These are phyloP conservation scores for Euleptes europaea DNA, from an alignment of 2,113 vertebrate genomes.

Conservation along the genomic window DNA sequence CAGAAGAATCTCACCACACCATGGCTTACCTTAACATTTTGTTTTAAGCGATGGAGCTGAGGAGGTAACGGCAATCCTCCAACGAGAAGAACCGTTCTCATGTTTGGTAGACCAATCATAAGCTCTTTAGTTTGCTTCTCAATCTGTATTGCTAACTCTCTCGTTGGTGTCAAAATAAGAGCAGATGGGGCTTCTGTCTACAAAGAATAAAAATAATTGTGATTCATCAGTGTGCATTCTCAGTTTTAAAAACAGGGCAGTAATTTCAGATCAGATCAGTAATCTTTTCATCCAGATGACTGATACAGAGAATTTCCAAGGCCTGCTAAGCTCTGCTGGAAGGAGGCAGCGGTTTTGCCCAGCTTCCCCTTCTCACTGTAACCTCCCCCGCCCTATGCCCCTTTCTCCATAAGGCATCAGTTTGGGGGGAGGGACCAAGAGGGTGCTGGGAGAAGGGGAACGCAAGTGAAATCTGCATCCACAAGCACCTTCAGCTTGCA, in stretches of 20 bases:
- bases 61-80: constrained; percentile 92
- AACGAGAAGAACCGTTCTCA: constrained; percentile 91
- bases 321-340: no score
- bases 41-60: constrained; percentile 89
- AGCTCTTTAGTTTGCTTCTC: constrained; percentile 92
- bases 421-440: no score
- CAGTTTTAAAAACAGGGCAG: constrained; percentile 3
- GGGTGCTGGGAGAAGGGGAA: no score
- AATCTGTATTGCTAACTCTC: constrained; percentile 95
- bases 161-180: constrained; percentile 90
- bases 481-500: no score
- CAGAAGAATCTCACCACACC: rapidly evolving
- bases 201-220: background rate
- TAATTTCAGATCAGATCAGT: background rate
- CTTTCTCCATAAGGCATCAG: no score
- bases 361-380: no score
- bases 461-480: no score
- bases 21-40: constrained; percentile 86
- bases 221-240: background rate
- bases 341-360: no score
- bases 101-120: constrained; percentile 86
- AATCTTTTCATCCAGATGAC: background rate
- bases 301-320: background rate
- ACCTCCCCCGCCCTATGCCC: no score
- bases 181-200: constrained; percentile 75